Evolutionary conservation across 2,888 invertebrate species (phyloP).

Genomic region (Galeopsomyia nigrocyanea): DNA sequence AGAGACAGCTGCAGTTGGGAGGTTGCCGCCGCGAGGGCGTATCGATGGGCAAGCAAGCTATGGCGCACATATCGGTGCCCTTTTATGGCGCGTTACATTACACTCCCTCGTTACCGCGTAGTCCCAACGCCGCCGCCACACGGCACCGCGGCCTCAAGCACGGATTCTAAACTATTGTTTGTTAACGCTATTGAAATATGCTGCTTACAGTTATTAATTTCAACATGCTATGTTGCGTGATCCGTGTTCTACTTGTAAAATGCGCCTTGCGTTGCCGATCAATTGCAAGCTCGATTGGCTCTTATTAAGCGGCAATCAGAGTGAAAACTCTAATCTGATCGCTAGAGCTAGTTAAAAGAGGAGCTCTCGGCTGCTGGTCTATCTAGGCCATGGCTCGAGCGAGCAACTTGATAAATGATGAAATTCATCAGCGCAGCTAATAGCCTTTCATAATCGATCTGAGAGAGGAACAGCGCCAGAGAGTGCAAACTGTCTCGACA

Average conservation of each 20-base stretch:
- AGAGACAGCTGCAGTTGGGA: background rate
- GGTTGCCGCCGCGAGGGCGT: background rate
- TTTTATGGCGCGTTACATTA: conserved; percentile 46
- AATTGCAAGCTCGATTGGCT: background rate
- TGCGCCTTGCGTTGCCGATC: background rate
- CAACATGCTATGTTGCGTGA: too few species aligned
- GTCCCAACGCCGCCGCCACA: conserved; percentile 25
- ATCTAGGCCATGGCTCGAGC: background rate
- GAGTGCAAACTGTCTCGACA: background rate
- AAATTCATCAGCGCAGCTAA: conserved; percentile 6
- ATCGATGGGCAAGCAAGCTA: too few species aligned
- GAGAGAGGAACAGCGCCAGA: too few species aligned
- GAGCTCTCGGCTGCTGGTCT: background rate
- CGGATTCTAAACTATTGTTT: too few species aligned
- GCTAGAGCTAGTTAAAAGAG: conserved; percentile 6
- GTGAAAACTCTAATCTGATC: conserved; percentile 6
- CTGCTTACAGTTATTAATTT: too few species aligned
- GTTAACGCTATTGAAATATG: too few species aligned
- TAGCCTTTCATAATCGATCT: conserved; percentile 13
- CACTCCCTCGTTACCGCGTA: conserved; percentile 50
- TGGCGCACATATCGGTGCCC: conserved; percentile 48
- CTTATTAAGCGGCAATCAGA: conserved; percentile 6
- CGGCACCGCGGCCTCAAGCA: background rate
- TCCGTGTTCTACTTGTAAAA: conserved; percentile 24
- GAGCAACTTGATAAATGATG: conserved; percentile 14